Evolutionary conservation across 2,113 vertebrate genomes (phyloP), one percentile per base, ranked within the genome.

Genomic region (Poicephalus gulielmi): DNA sequence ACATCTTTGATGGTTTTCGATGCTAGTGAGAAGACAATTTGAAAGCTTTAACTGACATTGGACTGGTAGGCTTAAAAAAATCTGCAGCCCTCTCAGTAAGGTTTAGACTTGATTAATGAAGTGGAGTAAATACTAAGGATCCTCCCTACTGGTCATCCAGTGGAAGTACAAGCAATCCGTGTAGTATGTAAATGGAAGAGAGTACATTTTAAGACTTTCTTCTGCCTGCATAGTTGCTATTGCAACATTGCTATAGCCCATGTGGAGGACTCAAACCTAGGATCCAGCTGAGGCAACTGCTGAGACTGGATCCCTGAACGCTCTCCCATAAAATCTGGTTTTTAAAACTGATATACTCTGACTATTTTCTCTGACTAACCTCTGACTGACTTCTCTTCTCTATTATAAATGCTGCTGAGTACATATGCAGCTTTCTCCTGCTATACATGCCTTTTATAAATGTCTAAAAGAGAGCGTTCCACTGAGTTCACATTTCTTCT

Each of bases 401-500:
- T 97, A 17, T 75, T 94, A 63, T 80, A 81, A 94, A n/a, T 88
- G 83, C 78, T 90, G 49, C 82, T 92, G 73, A 39, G 80, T 86
- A 71, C 83, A 64, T 83, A 75, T 57, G 46, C 89, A 90, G 83
- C 67, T 91, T 91, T 94, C 94, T 91, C 76, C 91, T 16, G 20
- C 83, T 90, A 9, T 60, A 53, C 2, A 9, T 88, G 95, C 86
- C 67, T 71, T 93, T 91, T 67, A 78, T 96, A 60, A 92, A 86
- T 52, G 82, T 93, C 73, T 90, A 37, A 92, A 96, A 83, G 91
- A 94, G 83, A 50, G 23, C 9, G 11, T 97, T 97, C 67, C 67
- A 85, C 71, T 15, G 82, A 96, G 94, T 95, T 96, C 91, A 80
- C 91, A 89, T 95, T 97, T 96, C 91, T 93, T 88, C 83, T 92